Base-by-base conservation (phyloP, 2,888 invertebrate genomes). In the Dysmachus trigonus region DNA sequence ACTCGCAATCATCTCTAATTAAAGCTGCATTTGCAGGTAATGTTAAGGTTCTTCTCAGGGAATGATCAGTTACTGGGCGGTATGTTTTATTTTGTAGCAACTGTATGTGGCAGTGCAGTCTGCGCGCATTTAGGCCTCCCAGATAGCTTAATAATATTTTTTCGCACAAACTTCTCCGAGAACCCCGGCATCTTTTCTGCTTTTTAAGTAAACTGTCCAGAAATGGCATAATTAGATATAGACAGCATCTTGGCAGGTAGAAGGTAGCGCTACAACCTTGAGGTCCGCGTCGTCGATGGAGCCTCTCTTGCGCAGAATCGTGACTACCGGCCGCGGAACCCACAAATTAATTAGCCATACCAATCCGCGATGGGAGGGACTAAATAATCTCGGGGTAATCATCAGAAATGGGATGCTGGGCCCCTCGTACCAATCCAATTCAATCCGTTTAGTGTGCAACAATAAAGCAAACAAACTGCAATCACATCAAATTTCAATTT, bases 401-500 rank as follows among this genome's bases (percentile, higher is more conserved):
- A 83, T 72, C 71, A 83, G 47, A 38, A 30, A 83, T 81, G 15
- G 47, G 47, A n/a, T 15, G 15, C 81, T 62, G 33, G 4, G 53
- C 27, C 31, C 31, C 81, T 33, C 22, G 53, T 72, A 41, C 81
- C 72, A 71, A 13, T 10, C 30, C n/a, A 33, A 13, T 7, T 8
- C n/a, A n/a, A n/a, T 62, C 38, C 83, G 47, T 83, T 83, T 83
- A 83, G 30, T n/a, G 15, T 72, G n/a, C 22, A 41, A 72, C 30
- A 83, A 62, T n/a, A 83, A 72, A 35, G n/a, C 71, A 27, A 8
- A 7, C 15, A 30, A 47, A 41, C 27, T 41, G 72, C 72, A 72
- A n/a, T 83, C 83, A 83, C 72, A 72, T 83, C 72, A 83, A 83
- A 83, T 83, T 72, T 41, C 38, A 72, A 72, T 72, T 83, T 41